A percentile compares a stretch with the other conserved stretches of the same genome.
phyloP scores from a whole-genome alignment of 2,888 invertebrate genomes.

The Sarcophaga carnaria region DNA sequence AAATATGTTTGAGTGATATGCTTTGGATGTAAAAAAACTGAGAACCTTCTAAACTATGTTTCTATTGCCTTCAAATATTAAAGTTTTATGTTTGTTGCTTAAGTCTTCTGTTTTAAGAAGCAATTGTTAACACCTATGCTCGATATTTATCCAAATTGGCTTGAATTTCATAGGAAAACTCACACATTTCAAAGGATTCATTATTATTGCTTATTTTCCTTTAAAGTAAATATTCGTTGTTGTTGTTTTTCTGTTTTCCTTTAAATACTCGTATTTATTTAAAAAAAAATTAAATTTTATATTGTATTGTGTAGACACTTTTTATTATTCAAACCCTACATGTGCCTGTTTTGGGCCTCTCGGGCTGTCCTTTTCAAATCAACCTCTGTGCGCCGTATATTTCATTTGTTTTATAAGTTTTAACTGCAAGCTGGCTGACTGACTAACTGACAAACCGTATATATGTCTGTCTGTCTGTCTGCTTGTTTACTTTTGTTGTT shows the following conservation, averaged over 20 bases:
- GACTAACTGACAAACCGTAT: not conserved
- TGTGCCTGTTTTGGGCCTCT: not conserved
- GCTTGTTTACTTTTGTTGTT: constrained; percentile 12
- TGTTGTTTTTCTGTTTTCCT: constrained; percentile 25
- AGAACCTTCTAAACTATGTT: too few species aligned
- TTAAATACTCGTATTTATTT: constrained; percentile 30
- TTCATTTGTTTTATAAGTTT: constrained; percentile 31
- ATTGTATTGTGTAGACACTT: not conserved
- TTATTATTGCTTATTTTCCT: constrained; percentile 52
- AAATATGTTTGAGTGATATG: too few species aligned
- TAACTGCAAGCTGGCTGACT: not conserved
- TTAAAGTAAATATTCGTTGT: constrained; percentile 10
- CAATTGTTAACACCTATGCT: not conserved
- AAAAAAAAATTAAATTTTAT: constrained; percentile 11
- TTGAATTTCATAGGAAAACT: constrained; percentile 53
- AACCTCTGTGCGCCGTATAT: constrained; percentile 40
- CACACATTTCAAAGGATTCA: constrained; percentile 67
- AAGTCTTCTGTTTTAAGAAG: not conserved
- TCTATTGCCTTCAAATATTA: too few species aligned
- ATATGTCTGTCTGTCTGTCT: constrained; percentile 47
- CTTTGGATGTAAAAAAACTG: too few species aligned
- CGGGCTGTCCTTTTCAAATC: constrained; percentile 8
- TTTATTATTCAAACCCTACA: not conserved
- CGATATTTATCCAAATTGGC: not conserved
- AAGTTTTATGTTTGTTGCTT: not conserved